Evolutionary conservation across 1,140 invertebrate species (phyloP).

Genomic region (Amyelois transitella): DNA sequence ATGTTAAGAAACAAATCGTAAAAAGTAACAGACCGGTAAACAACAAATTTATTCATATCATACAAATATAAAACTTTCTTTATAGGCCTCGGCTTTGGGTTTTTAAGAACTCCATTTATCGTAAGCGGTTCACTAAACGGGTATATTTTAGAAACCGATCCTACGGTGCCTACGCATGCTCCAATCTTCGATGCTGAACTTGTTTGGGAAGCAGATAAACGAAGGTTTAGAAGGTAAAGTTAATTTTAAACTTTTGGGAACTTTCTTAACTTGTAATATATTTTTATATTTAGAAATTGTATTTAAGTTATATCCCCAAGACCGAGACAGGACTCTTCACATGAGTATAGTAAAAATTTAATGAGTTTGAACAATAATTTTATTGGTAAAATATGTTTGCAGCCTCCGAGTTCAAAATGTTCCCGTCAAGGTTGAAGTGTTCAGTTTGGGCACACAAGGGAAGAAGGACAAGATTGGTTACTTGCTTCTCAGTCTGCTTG

Average conservation of each 20-base stretch:
- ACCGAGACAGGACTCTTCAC: too few relatives aligned
- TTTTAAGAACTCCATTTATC: constrained; percentile 49
- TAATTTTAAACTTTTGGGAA: not conserved
- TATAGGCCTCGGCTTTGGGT: constrained; percentile 63
- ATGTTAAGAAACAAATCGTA: not conserved
- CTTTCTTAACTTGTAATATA: not conserved
- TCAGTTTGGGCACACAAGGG: constrained; percentile 43
- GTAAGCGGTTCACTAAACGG: constrained; percentile 64
- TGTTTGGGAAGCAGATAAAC: constrained; percentile 67
- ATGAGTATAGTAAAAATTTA: too few relatives aligned
- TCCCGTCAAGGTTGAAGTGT: constrained; percentile 62
- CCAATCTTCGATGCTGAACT: constrained; percentile 64
- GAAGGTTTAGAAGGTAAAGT: constrained; percentile 56
- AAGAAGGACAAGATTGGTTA: constrained; percentile 63
- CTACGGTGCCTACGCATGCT: constrained; percentile 51
- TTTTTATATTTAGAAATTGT: too few relatives aligned
- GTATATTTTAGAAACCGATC: constrained; percentile 63
- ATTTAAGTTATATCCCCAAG: too few relatives aligned
- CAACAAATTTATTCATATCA: not conserved
- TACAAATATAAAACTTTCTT: constrained; percentile 12
- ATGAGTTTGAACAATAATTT: too few relatives aligned
- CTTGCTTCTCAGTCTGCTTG: constrained; percentile 53
- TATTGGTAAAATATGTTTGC: too few relatives aligned
- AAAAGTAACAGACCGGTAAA: not conserved
- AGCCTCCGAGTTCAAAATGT: constrained; percentile 63